Percentiles rank a stretch among this genome's conserved stretches.
Evolutionary conservation across 2,888 invertebrate species (phyloP).

Genomic region (Coremacera marginata): DNA sequence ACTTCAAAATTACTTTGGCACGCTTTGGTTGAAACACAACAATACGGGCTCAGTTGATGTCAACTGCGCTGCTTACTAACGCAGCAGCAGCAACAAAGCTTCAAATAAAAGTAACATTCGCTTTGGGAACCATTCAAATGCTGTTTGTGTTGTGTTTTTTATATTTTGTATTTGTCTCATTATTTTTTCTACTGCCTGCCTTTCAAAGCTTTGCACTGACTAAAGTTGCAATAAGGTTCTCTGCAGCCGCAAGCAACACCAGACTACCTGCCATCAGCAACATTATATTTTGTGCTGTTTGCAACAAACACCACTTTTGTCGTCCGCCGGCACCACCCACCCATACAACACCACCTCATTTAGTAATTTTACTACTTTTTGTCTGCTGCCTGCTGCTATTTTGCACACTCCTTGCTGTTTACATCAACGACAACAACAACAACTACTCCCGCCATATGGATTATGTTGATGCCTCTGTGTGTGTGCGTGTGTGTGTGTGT

Average conservation of each 20-base stretch:
- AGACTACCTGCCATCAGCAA: neutral
- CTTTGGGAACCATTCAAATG: conserved; percentile 26
- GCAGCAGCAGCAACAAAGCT: neutral
- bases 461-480: conserved; percentile 2
- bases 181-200: too few relatives aligned
- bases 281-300: neutral
- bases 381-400: neutral
- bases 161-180: neutral
- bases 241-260: neutral
- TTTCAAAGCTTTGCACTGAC: neutral
- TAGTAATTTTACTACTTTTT: neutral
- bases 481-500: neutral
- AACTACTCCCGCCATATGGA: neutral
- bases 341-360: neutral
- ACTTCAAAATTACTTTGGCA: conserved; percentile 11
- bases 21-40: neutral
- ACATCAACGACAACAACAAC: neutral
- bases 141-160: neutral
- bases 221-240: neutral
- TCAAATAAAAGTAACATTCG: conserved; percentile 27
- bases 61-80: neutral
- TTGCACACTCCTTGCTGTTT: conserved; percentile 2
- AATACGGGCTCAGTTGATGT: neutral
- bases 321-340: neutral
- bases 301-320: too few relatives aligned